Percentiles rank a stretch among this genome's conserved stretches.
These are phyloP conservation scores for Coranthus polyacanthus DNA, from an alignment of 2,797 vertebrate species.

Conservation along the genomic window DNA sequence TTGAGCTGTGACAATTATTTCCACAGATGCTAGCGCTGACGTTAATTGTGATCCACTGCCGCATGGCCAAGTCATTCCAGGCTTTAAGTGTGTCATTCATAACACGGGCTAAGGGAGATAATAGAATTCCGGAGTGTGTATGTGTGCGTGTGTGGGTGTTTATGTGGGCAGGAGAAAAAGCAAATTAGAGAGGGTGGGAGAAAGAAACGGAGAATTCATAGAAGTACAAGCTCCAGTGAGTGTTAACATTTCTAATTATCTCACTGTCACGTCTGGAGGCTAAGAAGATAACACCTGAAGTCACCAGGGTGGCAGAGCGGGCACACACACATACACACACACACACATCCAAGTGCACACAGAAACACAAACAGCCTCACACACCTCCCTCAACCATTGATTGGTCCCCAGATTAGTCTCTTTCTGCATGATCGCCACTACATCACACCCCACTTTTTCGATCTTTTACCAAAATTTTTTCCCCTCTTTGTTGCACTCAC, in stretches of 20 bases:
- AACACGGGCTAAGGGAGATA: slow-evolving; percentile 56
- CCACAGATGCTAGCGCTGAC: slow-evolving; percentile 46
- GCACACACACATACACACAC: slow-evolving; percentile 20
- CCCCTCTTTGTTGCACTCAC: slow-evolving; percentile 38
- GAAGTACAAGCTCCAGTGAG: slow-evolving; percentile 67
- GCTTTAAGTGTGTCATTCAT: slow-evolving; percentile 66
- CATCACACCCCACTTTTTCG: slow-evolving; percentile 45
- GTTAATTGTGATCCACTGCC: slow-evolving; percentile 63
- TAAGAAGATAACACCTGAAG: slow-evolving; percentile 77
- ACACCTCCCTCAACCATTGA: slow-evolving; percentile 39
- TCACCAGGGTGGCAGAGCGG: slow-evolving; percentile 58
- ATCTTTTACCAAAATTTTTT: slow-evolving; percentile 32
- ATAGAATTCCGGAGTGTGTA: slow-evolving; percentile 40
- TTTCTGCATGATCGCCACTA: slow-evolving; percentile 62
- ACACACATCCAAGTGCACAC: slow-evolving; percentile 15
- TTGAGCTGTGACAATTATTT: slow-evolving; percentile 58
- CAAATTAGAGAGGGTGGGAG: slow-evolving; percentile 40
- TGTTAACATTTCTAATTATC: slow-evolving; percentile 83
- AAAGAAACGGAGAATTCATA: slow-evolving; percentile 60
- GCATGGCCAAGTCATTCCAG: slow-evolving; percentile 56
- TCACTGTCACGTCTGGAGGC: slow-evolving; percentile 74
- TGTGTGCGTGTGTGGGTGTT: slow-evolving; percentile 10
- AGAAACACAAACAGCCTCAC: slow-evolving; percentile 24
- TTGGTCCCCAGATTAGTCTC: slow-evolving; percentile 47
- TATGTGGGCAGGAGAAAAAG: slow-evolving; percentile 23